Base-by-base conservation (phyloP, 2,888 invertebrate species). In the Philereme vetulata region DNA sequence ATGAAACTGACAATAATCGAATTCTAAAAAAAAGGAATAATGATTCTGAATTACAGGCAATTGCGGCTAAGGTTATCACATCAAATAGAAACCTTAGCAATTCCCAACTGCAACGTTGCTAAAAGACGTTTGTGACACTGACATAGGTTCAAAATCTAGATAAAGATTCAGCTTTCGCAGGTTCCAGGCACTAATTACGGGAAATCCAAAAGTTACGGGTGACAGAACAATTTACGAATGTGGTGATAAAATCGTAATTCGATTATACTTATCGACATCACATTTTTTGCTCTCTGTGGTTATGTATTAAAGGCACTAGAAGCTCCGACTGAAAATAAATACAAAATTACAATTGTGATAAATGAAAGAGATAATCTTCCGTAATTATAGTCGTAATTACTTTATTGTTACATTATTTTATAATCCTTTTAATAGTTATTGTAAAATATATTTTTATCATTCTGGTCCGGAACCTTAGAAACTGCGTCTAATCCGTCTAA, bases 141-240 rank as follows among this genome's bases (percentile, higher is more conserved):
- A 77, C 62, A 64, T 58, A 74, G 76, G 76, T 76, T 38, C 55
- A 36, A 51, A 51, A 64, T 65, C 54, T 62, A 66, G 70, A 72
- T 72, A 72, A 61, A 66, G 65, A 67, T 65, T 67, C 61, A 49
- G 21, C 43, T 53, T 38, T 53, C 21, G 7, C 38, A 38, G 5
- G 5, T 8, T 35, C 44, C 51, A 4, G 35, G 45, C 49, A 59
- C 46, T 46, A 46, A 53, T 59, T 49, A 50, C 54, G 46, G 32
- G 55, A 38, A 53, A 56, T 44, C 43, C 5, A 6, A 38, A 38
- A 8, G 6, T 38, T 8, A 38, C 4, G 38, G 5, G 38, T 38
- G 38, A 38, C 38, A 38, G 38, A 38, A 8, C 38, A 38, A 38
- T 38, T 38, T 6, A 38, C 38, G 38, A 6, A 8, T 38, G 5